phyloP scores from a whole-genome alignment of 2,888 invertebrate species.

The Lamellibrachia satsuma region DNA sequence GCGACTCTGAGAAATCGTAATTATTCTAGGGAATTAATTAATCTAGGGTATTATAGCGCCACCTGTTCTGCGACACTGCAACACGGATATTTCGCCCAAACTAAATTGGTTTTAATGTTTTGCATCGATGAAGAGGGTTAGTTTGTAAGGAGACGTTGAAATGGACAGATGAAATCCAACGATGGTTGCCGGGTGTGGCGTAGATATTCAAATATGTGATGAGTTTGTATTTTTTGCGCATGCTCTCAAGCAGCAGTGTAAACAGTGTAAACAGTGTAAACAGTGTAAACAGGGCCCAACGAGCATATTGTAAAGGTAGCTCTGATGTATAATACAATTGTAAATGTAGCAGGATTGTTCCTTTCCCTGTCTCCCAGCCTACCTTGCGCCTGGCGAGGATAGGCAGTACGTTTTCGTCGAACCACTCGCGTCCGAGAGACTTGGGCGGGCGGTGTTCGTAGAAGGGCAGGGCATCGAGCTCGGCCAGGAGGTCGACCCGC shows the following conservation, averaged over 20 bases:
- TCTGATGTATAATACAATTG: background rate
- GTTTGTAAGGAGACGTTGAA: too few species aligned
- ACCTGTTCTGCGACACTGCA: too few species aligned
- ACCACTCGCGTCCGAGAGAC: slow-evolving; percentile 56
- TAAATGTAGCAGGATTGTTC: background rate
- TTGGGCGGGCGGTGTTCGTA: slow-evolving; percentile 55
- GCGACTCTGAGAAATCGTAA: too few species aligned
- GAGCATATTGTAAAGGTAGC: background rate
- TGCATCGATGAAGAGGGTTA: too few species aligned
- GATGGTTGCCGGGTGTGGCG: slow-evolving; percentile 51
- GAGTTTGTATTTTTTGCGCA: slow-evolving; percentile 46
- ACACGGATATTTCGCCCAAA: too few species aligned
- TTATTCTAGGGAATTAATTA: too few species aligned
- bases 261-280: too few species aligned
- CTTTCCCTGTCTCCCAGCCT: background rate
- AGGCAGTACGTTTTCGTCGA: slow-evolving; percentile 51
- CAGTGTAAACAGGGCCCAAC: too few species aligned
- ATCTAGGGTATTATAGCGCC: too few species aligned
- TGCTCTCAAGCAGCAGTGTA: slow-evolving; percentile 40
- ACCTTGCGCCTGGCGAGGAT: slow-evolving; percentile 47
- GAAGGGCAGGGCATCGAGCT: slow-evolving; percentile 50
- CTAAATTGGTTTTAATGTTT: too few species aligned
- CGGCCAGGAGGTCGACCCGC: slow-evolving; percentile 43
- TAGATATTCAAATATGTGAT: too few species aligned
- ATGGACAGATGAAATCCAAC: slow-evolving; percentile 34